These are phyloP conservation scores for Lydus trimaculatus DNA, from an alignment of 2,888 invertebrate genomes.

Conservation along the genomic window DNA sequence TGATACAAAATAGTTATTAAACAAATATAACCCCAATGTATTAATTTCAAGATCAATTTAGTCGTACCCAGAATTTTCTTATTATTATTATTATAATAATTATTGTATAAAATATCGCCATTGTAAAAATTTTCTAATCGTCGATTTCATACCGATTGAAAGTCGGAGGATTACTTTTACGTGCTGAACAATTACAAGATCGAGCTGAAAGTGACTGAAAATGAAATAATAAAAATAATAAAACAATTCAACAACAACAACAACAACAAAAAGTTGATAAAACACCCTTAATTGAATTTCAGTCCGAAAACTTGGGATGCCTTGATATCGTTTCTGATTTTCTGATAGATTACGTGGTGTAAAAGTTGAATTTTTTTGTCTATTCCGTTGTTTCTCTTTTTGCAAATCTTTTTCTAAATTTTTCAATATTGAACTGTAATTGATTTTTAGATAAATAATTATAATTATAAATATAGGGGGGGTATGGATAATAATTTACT, in stretches of 20 bases:
- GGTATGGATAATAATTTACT: conserved; percentile 10
- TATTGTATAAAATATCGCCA: neutral
- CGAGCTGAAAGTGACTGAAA: neutral
- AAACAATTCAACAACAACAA: too few relatives aligned
- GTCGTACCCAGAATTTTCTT: too few relatives aligned
- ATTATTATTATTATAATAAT: too few relatives aligned
- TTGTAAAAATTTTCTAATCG: neutral
- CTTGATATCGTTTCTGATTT: neutral
- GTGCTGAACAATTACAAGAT: neutral
- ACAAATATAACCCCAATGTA: too few relatives aligned
- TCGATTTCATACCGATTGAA: neutral
- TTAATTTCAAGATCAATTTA: too few relatives aligned
- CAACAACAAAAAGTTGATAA: neutral
- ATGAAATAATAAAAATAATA: neutral
- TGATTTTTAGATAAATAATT: neutral
- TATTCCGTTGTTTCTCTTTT: neutral
- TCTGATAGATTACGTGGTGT: neutral
- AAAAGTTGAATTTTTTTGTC: neutral
- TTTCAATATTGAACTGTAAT: conserved; percentile 2
- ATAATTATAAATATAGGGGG: neutral
- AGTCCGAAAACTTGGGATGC: neutral
- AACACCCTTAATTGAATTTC: neutral
- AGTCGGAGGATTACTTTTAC: neutral
- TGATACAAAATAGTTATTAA: too few relatives aligned
- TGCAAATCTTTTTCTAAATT: neutral